Evolutionary conservation across 2,113 vertebrate species (phyloP).

Genomic region (Tragelaphus buxtoni): DNA sequence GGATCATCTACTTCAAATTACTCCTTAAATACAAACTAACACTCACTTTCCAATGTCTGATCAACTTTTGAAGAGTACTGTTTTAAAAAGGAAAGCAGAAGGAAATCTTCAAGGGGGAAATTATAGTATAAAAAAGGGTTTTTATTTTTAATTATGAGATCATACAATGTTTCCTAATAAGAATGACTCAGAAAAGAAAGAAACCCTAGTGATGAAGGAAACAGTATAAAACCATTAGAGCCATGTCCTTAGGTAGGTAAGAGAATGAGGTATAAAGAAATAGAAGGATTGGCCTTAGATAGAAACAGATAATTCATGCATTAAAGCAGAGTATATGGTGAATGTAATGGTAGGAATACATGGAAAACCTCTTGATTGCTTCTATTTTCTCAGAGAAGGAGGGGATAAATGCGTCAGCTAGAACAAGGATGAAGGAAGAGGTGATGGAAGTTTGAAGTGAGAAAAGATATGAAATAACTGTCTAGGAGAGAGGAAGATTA

Average conservation of each 20-base stretch:
- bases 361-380: neutral
- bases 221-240: neutral
- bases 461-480: neutral
- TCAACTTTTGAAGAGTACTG: neutral
- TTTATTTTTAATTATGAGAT: neutral
- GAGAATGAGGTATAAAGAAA: neutral
- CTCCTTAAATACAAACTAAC: neutral
- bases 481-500: neutral
- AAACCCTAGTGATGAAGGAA: neutral
- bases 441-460: neutral
- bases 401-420: neutral
- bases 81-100: neutral
- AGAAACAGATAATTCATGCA: neutral
- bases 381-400: neutral
- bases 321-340: neutral
- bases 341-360: neutral
- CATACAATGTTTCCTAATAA: neutral
- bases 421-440: neutral
- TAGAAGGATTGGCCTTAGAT: neutral
- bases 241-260: neutral
- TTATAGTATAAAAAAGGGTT: neutral
- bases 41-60: neutral
- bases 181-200: neutral
- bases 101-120: neutral
- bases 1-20: neutral